Conservation (phyloP, 2,113 vertebrate genomes). For the Sylvia atricapilla region DNA sequence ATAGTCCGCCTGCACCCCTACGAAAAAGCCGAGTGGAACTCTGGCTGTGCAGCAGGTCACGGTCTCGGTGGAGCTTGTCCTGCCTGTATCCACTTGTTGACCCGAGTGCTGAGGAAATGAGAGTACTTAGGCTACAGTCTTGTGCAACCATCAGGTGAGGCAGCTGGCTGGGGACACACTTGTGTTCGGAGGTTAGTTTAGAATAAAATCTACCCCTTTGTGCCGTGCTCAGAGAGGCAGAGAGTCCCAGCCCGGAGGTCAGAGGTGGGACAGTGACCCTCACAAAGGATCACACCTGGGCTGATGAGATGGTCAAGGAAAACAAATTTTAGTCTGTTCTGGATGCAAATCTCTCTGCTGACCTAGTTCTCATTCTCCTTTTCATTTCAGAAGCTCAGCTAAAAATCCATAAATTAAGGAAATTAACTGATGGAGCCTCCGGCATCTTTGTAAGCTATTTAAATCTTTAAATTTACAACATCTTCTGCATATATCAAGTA, state of each 20-base stretch:
- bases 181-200: not conserved
- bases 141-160: not conserved
- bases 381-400: slow-evolving; percentile 87
- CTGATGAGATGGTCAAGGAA: slow-evolving; percentile 23
- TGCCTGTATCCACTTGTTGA: not conserved
- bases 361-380: slow-evolving; percentile 90
- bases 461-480: slow-evolving; percentile 99
- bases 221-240: fast-evolving
- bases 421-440: slow-evolving; percentile 98
- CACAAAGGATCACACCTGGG: not conserved
- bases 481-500: slow-evolving; percentile 99
- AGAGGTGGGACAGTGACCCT: not conserved
- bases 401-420: slow-evolving; percentile 99
- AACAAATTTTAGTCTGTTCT: slow-evolving; percentile 66
- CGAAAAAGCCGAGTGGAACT: not conserved
- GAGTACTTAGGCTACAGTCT: not conserved
- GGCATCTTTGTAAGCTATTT: slow-evolving; percentile 99
- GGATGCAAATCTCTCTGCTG: slow-evolving; percentile 81
- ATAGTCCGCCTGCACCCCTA: not conserved
- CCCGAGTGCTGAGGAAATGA: not conserved
- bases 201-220: not conserved
- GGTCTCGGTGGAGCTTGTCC: fast-evolving
- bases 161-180: not conserved
- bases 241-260: not conserved
- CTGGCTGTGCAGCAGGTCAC: not conserved